These are phyloP conservation scores for Athetis lepigone DNA, from an alignment of 2,888 invertebrate species.

Conservation along the genomic window DNA sequence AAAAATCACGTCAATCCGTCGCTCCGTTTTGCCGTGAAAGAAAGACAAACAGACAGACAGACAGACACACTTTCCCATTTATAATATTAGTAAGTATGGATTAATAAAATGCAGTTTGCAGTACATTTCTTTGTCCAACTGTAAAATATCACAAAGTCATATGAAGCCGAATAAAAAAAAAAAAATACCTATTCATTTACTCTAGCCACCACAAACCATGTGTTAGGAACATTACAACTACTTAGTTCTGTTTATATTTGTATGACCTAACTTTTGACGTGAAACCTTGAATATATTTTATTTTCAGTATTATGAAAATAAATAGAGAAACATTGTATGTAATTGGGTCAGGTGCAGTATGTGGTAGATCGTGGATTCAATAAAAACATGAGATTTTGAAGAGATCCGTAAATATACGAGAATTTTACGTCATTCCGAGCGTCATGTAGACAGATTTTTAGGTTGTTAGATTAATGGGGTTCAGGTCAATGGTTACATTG, in stretches of 20 bases:
- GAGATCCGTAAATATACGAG: conserved; percentile 1
- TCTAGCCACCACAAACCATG: conserved; percentile 22
- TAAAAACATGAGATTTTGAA: conserved; percentile 30
- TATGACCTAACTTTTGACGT: conserved; percentile 58
- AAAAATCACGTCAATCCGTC: no score
- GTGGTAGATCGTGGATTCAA: conserved; percentile 21
- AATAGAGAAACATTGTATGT: conserved; percentile 52
- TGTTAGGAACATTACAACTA: conserved; percentile 41
- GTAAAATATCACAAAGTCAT: no score
- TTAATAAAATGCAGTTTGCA: no score
- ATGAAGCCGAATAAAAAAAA: neutral
- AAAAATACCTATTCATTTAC: conserved; percentile 13
- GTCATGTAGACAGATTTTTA: neutral
- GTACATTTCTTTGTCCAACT: no score
- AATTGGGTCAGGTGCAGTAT: conserved; percentile 56
- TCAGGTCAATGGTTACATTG: neutral
- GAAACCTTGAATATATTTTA: conserved; percentile 57
- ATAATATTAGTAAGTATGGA: no score
- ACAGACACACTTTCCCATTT: no score
- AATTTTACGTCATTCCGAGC: conserved; percentile 9
- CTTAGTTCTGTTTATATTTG: conserved; percentile 50
- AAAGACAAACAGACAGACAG: no score
- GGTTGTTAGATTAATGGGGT: conserved; percentile 7
- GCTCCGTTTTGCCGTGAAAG: no score
- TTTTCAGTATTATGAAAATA: conserved; percentile 52